Conservation (phyloP, 2,797 vertebrate species). For the Potorous gilbertii region DNA sequence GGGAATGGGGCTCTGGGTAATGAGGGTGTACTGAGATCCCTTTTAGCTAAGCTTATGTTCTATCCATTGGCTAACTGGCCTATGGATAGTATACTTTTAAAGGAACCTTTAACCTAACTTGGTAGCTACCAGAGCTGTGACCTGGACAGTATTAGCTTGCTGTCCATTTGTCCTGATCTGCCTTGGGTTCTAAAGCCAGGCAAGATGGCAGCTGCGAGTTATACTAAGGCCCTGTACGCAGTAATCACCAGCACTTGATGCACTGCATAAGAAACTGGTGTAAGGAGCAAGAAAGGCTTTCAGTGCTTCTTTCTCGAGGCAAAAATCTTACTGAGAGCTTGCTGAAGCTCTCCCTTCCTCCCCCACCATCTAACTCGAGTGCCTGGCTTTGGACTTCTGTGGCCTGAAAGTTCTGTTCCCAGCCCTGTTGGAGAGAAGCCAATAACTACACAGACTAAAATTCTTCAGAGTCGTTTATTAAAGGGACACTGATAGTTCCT, state of each 20-base stretch:
- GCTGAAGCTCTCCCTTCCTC: background rate
- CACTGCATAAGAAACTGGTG: background rate
- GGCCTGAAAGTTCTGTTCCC: background rate
- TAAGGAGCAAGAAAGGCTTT: background rate
- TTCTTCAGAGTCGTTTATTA: background rate
- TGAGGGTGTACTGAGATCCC: background rate
- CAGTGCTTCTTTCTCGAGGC: background rate
- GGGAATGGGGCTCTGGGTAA: background rate
- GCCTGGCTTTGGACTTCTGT: background rate
- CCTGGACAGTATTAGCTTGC: background rate
- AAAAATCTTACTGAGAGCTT: background rate
- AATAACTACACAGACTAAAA: background rate
- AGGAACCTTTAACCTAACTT: background rate
- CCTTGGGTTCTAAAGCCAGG: background rate
- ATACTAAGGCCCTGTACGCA: background rate
- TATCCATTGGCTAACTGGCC: background rate
- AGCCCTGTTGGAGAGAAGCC: background rate
- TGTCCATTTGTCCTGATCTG: background rate
- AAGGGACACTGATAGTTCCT: background rate
- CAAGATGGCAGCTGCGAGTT: background rate
- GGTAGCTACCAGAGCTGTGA: background rate
- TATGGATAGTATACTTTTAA: background rate
- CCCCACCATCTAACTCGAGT: background rate
- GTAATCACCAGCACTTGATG: background rate
- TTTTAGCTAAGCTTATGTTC: background rate